A percentile compares a stretch with the other conserved stretches of the same genome.
Evolutionary conservation across 2,797 vertebrate genomes (phyloP).

Genomic region (Cyprinella venusta): DNA sequence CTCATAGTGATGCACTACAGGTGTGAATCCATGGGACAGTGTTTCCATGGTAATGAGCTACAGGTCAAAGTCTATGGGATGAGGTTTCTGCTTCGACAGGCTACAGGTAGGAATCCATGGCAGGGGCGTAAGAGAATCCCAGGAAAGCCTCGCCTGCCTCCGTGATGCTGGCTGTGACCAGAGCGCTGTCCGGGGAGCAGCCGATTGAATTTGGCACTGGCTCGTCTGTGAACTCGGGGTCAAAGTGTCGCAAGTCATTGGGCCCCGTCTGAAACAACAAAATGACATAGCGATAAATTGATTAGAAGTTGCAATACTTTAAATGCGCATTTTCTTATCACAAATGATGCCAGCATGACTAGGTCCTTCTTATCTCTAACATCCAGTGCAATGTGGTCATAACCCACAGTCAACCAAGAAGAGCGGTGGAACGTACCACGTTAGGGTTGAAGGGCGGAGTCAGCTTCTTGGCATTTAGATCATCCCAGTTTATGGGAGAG

Average conservation of each 20-base stretch:
- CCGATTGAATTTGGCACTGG: slow-evolving; percentile 96
- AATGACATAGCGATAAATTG: background rate
- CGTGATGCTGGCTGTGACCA: slow-evolving; percentile 92
- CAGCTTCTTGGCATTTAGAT: slow-evolving; percentile 98
- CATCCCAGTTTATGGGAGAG: slow-evolving; percentile 99
- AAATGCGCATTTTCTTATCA: background rate
- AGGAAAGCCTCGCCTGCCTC: slow-evolving; percentile 94
- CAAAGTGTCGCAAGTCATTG: slow-evolving; percentile 94
- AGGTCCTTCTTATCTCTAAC: background rate
- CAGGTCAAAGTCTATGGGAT: slow-evolving; percentile 62
- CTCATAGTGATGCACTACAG: slow-evolving; percentile 74
- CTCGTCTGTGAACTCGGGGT: slow-evolving; percentile 98
- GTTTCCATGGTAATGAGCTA: slow-evolving; percentile 59
- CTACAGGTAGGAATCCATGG: slow-evolving; percentile 89
- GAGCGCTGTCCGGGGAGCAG: slow-evolving; percentile 92
- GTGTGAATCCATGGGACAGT: slow-evolving; percentile 81
- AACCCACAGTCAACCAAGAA: background rate
- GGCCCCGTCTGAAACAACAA: slow-evolving; percentile 85
- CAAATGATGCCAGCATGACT: background rate
- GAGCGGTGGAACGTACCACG: slow-evolving; percentile 83
- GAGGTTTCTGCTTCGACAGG: slow-evolving; percentile 55
- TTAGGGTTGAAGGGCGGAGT: slow-evolving; percentile 99
- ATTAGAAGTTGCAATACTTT: background rate
- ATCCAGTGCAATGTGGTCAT: background rate
- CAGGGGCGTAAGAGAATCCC: slow-evolving; percentile 94